Percentiles rank a stretch among this genome's conserved stretches.
These are phyloP conservation scores for Naja naja DNA, from an alignment of 2,113 vertebrate genomes.

Conservation along the genomic window DNA sequence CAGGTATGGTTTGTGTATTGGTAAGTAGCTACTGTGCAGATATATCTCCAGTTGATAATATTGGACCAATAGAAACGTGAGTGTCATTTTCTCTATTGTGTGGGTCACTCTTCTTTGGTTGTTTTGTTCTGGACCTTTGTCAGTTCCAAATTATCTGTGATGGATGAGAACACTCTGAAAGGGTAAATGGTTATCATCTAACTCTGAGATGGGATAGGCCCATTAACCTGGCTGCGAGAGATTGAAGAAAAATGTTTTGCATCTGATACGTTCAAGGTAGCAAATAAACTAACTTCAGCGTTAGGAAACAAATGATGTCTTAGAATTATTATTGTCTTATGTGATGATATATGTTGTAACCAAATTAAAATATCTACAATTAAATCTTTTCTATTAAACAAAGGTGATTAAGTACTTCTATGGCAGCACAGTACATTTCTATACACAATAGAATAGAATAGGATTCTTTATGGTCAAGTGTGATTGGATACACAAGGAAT, in stretches of 20 bases:
- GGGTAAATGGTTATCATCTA: constrained; percentile 46
- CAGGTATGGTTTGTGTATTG: constrained; percentile 3
- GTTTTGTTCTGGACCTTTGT: constrained; percentile 45
- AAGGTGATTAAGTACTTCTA: neutral
- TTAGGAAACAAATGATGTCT: neutral
- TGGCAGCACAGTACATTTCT: neutral
- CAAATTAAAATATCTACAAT: neutral
- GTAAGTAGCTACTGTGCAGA: constrained; percentile 20
- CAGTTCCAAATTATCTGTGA: constrained; percentile 31
- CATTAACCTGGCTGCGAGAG: constrained; percentile 20
- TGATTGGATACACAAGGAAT: too few relatives aligned
- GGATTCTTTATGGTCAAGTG: too few relatives aligned
- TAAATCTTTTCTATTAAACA: neutral
- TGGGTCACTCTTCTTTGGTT: constrained; percentile 31
- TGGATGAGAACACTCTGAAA: constrained; percentile 20
- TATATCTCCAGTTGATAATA: constrained; percentile 22
- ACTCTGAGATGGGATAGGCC: constrained; percentile 25
- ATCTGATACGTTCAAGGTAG: neutral
- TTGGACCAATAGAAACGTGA: constrained; percentile 27
- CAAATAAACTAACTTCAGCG: neutral
- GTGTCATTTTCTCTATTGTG: constrained; percentile 23
- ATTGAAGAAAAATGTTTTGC: neutral
- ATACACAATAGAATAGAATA: neutral
- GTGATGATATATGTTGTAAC: neutral
- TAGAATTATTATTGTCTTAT: constrained; percentile 5